A percentile compares a stretch with the other conserved stretches of the same genome.
These are phyloP conservation scores for Athene noctua DNA, from an alignment of 2,113 vertebrate species.

Conservation along the genomic window DNA sequence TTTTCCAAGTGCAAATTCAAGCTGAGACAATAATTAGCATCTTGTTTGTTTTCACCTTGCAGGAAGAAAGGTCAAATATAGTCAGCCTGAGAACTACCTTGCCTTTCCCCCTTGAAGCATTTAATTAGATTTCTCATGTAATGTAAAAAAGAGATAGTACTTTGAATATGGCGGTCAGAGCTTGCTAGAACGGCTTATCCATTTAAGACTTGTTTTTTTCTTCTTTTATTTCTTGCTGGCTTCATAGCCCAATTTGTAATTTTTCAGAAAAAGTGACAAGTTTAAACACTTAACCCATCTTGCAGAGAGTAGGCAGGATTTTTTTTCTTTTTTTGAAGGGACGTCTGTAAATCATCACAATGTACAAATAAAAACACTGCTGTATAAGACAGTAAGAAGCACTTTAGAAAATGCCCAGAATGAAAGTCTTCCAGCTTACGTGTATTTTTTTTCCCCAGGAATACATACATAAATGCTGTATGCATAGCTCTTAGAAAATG, in stretches of 20 bases:
- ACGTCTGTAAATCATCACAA: background rate
- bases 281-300: slow-evolving; percentile 13
- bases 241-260: background rate
- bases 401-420: background rate
- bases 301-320: background rate
- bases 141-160: background rate
- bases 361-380: background rate
- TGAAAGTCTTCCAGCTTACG: background rate
- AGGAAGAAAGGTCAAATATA: slow-evolving; percentile 21
- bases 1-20: background rate
- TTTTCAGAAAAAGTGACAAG: background rate
- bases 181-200: background rate
- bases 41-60: slow-evolving; percentile 34
- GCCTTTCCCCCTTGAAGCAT: slow-evolving; percentile 2
- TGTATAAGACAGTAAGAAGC: background rate
- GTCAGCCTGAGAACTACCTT: slow-evolving; percentile 11
- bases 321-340: background rate
- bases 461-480: background rate
- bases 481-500: background rate
- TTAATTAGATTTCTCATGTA: slow-evolving; percentile 35
- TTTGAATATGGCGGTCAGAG: background rate
- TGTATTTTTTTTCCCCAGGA: background rate
- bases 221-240: background rate
- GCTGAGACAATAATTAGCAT: slow-evolving; percentile 44
- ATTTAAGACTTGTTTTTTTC: background rate